These are phyloP conservation scores for Probaryconus sp. DNA, from an alignment of 1,140 invertebrate genomes.

Conservation along the genomic window DNA sequence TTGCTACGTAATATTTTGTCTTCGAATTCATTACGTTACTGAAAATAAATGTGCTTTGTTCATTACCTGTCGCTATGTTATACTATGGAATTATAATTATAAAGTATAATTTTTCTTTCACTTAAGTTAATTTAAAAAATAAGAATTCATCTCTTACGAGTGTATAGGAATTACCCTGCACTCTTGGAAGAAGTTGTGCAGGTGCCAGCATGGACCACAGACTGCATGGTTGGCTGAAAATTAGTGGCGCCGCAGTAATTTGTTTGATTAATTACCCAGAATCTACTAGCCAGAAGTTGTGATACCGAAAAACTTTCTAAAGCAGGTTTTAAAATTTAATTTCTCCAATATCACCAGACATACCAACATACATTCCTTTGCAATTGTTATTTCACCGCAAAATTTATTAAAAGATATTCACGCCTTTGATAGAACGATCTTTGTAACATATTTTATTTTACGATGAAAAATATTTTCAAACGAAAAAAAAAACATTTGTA, in stretches of 20 bases:
- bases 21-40: too few species aligned
- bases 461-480: too few species aligned
- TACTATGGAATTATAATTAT: too few species aligned
- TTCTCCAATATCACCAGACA: neutral
- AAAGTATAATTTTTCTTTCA: neutral
- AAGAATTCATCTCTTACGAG: slow-evolving; percentile 6
- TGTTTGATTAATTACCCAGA: slow-evolving; percentile 50
- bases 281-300: slow-evolving; percentile 24
- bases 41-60: too few species aligned
- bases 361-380: too few species aligned
- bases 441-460: too few species aligned
- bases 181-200: slow-evolving; percentile 18
- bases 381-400: too few species aligned
- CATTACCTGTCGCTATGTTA: too few species aligned
- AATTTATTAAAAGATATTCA: too few species aligned
- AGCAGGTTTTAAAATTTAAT: neutral
- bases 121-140: slow-evolving; percentile 18
- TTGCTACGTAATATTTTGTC: too few species aligned
- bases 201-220: slow-evolving; percentile 28
- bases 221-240: slow-evolving; percentile 23
- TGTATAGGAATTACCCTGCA: slow-evolving; percentile 6
- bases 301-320: slow-evolving; percentile 32
- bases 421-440: too few species aligned
- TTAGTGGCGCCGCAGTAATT: slow-evolving; percentile 43
- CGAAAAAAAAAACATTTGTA: too few species aligned